Conservation (phyloP, 2,797 vertebrate species). For the Amblyraja radiata region DNA sequence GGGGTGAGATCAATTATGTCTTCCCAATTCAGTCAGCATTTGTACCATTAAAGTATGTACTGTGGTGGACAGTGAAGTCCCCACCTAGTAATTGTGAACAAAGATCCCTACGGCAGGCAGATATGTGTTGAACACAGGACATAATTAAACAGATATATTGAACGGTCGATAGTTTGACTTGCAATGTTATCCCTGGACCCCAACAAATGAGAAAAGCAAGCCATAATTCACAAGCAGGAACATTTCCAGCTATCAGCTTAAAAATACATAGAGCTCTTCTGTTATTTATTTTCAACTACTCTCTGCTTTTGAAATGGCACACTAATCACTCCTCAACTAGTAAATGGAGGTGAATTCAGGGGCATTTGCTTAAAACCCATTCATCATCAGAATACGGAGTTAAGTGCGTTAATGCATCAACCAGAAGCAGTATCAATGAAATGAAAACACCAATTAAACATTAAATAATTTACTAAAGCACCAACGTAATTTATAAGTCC, state of each 20-base stretch:
- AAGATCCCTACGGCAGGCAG: not conserved
- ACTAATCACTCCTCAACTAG: constrained; percentile 15
- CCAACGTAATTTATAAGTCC: not conserved
- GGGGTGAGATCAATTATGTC: too few species aligned
- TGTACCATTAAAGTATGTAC: too few species aligned
- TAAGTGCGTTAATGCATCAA: not conserved
- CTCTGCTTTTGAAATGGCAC: not conserved
- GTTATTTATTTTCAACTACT: constrained; percentile 18
- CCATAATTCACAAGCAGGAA: not conserved
- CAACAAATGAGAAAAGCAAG: not conserved
- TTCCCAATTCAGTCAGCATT: too few species aligned
- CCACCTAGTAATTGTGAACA: not conserved
- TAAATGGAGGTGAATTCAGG: constrained; percentile 28
- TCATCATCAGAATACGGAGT: constrained; percentile 6
- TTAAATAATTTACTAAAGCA: constrained; percentile 29
- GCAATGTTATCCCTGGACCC: not conserved
- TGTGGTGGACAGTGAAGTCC: too few species aligned
- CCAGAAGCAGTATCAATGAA: constrained; percentile 3
- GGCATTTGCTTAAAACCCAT: constrained; percentile 9
- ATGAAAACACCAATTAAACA: not conserved
- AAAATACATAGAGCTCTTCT: not conserved
- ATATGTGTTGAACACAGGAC: not conserved
- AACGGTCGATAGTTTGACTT: not conserved
- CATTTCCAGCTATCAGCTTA: not conserved
- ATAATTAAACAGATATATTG: not conserved